phyloP scores from a whole-genome alignment of 2,113 vertebrate genomes.

The Caranx ignobilis region DNA sequence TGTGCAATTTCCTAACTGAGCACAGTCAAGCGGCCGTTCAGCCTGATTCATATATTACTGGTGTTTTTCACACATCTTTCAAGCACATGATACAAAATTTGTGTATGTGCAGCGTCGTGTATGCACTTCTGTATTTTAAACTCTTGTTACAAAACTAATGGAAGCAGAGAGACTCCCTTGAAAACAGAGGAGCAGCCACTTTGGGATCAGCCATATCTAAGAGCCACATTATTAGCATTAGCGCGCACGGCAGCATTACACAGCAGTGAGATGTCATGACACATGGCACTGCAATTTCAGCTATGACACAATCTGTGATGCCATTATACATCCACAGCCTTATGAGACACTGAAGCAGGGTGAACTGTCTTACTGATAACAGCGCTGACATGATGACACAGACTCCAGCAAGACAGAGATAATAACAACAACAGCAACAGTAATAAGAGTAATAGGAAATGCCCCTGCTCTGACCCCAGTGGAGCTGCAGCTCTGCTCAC shows the following conservation, averaged over 20 bases:
- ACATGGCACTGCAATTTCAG: conserved; percentile 5
- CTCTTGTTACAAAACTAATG: neutral
- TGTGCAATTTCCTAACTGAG: conserved; percentile 41
- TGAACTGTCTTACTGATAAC: conserved; percentile 14
- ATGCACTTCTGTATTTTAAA: neutral
- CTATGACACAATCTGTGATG: conserved; percentile 5
- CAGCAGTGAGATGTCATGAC: conserved; percentile 11
- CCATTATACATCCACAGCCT: conserved; percentile 5
- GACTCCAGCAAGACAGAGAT: neutral
- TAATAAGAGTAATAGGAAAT: neutral
- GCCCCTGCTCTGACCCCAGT: neutral
- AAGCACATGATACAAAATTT: conserved; percentile 14
- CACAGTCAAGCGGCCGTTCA: conserved; percentile 9
- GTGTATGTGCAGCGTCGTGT: neutral
- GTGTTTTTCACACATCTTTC: neutral
- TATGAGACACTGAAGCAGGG: neutral
- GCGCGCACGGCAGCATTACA: neutral
- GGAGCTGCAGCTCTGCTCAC: neutral
- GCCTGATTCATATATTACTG: neutral
- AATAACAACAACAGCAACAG: neutral
- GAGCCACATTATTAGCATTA: conserved; percentile 8
- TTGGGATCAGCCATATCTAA: conserved; percentile 8
- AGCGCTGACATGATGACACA: neutral
- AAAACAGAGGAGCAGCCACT: conserved; percentile 22
- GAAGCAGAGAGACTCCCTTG: neutral